Base-by-base conservation (phyloP, 2,113 vertebrate species). In the Mola mola region DNA sequence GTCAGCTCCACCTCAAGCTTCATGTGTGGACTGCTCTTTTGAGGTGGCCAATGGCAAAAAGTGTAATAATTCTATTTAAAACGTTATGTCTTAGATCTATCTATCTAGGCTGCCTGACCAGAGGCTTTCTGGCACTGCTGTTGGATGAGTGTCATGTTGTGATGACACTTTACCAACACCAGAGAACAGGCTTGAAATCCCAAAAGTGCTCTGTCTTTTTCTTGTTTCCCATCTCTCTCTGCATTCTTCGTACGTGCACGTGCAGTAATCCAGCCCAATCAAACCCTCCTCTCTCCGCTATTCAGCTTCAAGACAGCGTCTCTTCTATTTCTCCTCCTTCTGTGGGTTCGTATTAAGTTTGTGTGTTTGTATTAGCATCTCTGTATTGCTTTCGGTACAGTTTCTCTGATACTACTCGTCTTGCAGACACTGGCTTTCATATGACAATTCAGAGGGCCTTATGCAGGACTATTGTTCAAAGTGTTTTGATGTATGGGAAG, bases 401-500 rank as follows among this genome's bases (percentile, higher is more conserved):
- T 57, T 52, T 58, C 65, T 70, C 21, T 60, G 38, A 53, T 34
- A 52, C 50, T 17, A 10, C 41, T 46, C 28, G 21, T 64, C 42
- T 17, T 19, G 48, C 26, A 53, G 21, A 60, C 59, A 42, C 49
- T 4, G 16, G 0, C 59, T 73, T 83, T 78, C 43, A 71, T 67
- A 48, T 74, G 65, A 50, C 64, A 77, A 80, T 83, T 53, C 20
- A 50, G 38, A 36, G 9, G 29, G 1, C 29, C 58, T 70, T 55
- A 59, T 71, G 69, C 57, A 44, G 25, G 20, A 28, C 34, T 33
- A 9, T 64, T 69, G 41, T 52, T 69, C 20, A 49, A 57, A 5
- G 38, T 43, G 44, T 74, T 70, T 81, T 68, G 63, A 76, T 60
- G 57, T 63, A 67, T 63, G 22, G 43, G 43, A 33, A 28, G 15